Base-by-base conservation (phyloP, 2,888 invertebrate species). In the Petrolisthes manimaculis region DNA sequence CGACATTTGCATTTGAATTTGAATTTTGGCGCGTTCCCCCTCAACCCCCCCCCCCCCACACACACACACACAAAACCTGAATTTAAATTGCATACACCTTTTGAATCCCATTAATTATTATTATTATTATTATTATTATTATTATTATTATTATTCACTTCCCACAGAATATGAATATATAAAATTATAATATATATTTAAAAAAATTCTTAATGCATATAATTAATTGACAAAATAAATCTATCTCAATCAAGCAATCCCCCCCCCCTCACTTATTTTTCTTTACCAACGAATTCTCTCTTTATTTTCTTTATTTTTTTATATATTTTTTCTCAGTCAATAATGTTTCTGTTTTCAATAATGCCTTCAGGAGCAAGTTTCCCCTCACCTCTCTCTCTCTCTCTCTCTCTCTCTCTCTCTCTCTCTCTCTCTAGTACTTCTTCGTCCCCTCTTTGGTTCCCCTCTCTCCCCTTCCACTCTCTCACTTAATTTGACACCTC, bases 1-100 rank as follows among this genome's bases (percentile, higher is more conserved):
- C n/a, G n/a, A n/a, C n/a, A n/a, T n/a, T n/a, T n/a, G n/a, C 69
- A 85, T 85, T 85, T 85, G 69, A 78, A 85, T 85, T 78, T 69
- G 78, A 85, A 85, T 85, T n/a, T 85, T 56, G 84, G 61, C n/a
- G 61, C 67, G n/a, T 53, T 71, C 83, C 55, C 6, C 74, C 14
- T 74, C 21, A 9, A 14, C 74, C 21, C 21, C 80, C 54, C n/a
- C 4, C 80, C 24, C 80, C 69, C 37, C 51, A 14, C n/a, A 37
- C 14, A 61, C 21, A 12, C 61, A n/a, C n/a, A n/a, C n/a, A n/a
- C n/a, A n/a, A n/a, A n/a, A n/a, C n/a, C n/a, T n/a, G n/a, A n/a
- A n/a, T n/a, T n/a, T n/a, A n/a, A n/a, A n/a, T n/a, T n/a, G n/a
- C n/a, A n/a, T n/a, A n/a, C n/a, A n/a, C n/a, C n/a, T n/a, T n/a